These are phyloP conservation scores for Pachymerium ferrugineum DNA, from an alignment of 2,888 invertebrate species.

Conservation along the genomic window DNA sequence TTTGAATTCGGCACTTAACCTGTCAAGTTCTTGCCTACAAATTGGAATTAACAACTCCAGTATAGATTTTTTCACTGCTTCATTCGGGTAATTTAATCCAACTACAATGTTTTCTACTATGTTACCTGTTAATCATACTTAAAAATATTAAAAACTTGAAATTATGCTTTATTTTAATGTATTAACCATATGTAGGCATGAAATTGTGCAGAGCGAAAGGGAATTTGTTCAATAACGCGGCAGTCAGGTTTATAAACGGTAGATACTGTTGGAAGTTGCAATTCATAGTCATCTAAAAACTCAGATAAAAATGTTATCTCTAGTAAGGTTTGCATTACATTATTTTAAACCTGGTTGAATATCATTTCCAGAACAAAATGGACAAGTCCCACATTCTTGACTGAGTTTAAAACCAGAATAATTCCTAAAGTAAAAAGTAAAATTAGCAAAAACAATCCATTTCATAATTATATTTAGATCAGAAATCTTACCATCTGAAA, in stretches of 20 bases:
- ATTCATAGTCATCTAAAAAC: not conserved
- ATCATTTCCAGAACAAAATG: too few species aligned
- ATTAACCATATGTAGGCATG: constrained; percentile 32
- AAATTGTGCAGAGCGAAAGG: constrained; percentile 35
- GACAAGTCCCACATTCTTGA: too few species aligned
- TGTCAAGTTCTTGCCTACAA: not conserved
- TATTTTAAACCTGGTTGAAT: too few species aligned
- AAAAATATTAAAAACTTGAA: constrained; percentile 25
- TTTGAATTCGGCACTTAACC: not conserved
- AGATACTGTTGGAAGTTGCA: not conserved
- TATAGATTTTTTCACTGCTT: constrained; percentile 32
- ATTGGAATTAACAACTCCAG: not conserved
- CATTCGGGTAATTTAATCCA: constrained; percentile 34
- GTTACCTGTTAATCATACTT: constrained; percentile 32
- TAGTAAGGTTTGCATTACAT: too few species aligned
- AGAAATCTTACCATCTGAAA: too few species aligned
- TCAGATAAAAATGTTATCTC: too few species aligned
- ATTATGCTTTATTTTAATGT: constrained; percentile 29
- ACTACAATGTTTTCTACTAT: constrained; percentile 21
- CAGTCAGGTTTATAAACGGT: constrained; percentile 37
- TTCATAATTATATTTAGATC: too few species aligned
- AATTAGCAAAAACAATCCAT: too few species aligned
- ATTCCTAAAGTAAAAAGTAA: too few species aligned
- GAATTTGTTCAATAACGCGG: constrained; percentile 36
- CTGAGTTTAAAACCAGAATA: too few species aligned